Evolutionary conservation across 2,113 vertebrate species (phyloP).

Genomic region (Campylorhamphus procurvoides): DNA sequence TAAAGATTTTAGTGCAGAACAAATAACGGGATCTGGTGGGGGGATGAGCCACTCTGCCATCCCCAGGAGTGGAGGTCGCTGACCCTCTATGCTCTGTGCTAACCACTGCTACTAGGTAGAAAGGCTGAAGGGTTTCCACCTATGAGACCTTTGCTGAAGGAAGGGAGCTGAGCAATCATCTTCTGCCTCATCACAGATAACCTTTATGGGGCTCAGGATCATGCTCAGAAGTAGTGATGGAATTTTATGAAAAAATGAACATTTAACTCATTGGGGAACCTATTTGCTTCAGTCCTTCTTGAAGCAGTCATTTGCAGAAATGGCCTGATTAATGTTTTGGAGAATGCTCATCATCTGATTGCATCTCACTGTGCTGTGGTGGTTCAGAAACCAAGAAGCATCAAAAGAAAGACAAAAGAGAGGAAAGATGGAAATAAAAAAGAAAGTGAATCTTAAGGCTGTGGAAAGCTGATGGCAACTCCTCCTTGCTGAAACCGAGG

Average conservation of each 20-base stretch:
- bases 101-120: not conserved
- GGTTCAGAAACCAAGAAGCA: not conserved
- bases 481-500: not conserved
- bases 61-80: accelerated
- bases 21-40: not conserved
- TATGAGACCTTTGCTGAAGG: not conserved
- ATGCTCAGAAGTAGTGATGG: not conserved
- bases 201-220: not conserved
- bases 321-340: not conserved
- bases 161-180: not conserved
- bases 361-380: not conserved
- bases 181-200: not conserved
- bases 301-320: not conserved
- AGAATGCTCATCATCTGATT: not conserved
- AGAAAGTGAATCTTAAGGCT: not conserved
- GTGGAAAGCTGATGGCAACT: not conserved
- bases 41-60: not conserved
- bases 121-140: not conserved
- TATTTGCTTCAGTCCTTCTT: not conserved
- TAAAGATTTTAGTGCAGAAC: not conserved
- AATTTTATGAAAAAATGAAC: not conserved
- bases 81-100: not conserved
- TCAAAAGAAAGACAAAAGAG: not conserved
- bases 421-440: not conserved
- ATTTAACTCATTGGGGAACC: not conserved